Evolutionary conservation across 2,113 vertebrate genomes (phyloP).

Genomic region (Sturnus vulgaris): DNA sequence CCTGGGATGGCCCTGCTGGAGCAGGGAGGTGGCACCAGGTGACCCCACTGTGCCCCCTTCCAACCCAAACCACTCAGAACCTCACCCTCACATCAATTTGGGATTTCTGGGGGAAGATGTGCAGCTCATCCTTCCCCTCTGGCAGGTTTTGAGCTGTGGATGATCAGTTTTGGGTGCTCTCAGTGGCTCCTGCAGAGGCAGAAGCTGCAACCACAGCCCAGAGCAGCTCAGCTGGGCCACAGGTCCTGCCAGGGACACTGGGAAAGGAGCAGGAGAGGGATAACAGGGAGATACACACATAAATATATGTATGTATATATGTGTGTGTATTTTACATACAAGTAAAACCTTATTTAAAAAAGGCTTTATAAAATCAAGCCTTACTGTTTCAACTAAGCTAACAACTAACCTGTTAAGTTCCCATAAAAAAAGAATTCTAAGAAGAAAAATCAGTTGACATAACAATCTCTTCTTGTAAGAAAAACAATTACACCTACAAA

Average conservation of each 20-base stretch:
- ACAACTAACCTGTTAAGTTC: neutral
- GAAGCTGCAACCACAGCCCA: neutral
- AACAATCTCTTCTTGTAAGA: neutral
- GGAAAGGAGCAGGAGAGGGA: neutral
- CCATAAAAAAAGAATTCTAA: neutral
- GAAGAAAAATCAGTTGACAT: neutral
- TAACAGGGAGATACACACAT: neutral
- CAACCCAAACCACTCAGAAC: neutral
- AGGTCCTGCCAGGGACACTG: neutral
- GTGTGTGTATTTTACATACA: neutral
- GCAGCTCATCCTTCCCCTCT: neutral
- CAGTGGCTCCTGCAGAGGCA: rapidly evolving
- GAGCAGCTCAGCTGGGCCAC: neutral
- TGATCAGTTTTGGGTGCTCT: neutral
- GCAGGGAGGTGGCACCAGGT: neutral
- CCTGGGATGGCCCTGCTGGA: neutral
- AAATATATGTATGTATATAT: no score
- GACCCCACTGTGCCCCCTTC: neutral
- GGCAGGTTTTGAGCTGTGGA: neutral
- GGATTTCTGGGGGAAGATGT: neutral
- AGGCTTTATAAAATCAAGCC: neutral
- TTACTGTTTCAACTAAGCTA: neutral
- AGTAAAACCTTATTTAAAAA: neutral
- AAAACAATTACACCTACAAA: neutral
- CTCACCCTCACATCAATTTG: neutral